These are phyloP conservation scores for Rhea americana DNA, from an alignment of 2,113 vertebrate genomes.

Conservation along the genomic window DNA sequence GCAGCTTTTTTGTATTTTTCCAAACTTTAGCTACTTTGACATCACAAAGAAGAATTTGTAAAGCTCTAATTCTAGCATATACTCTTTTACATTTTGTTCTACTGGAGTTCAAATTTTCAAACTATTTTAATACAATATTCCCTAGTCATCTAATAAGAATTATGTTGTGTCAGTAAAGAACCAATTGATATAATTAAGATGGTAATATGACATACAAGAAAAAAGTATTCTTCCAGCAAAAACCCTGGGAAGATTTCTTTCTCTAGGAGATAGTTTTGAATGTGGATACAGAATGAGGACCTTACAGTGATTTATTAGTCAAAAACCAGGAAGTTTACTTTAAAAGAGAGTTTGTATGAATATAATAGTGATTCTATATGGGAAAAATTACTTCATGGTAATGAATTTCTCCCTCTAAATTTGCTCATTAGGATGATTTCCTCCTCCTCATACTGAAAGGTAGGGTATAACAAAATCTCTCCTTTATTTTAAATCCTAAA, in stretches of 20 bases:
- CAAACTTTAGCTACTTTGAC: no score
- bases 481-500: not conserved
- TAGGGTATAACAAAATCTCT: not conserved
- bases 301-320: not conserved
- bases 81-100: not conserved
- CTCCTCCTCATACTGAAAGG: not conserved
- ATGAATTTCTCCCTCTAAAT: not conserved
- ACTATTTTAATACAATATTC: not conserved
- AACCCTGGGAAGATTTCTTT: not conserved
- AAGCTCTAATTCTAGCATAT: no score
- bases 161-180: not conserved
- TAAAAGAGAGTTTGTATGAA: not conserved
- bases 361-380: not conserved
- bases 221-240: not conserved
- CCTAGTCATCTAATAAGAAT: not conserved
- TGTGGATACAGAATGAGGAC: not conserved
- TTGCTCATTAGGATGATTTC: not conserved
- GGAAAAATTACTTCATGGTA: not conserved
- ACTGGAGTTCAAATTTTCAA: not conserved
- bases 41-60: not conserved
- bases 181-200: not conserved
- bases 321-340: not conserved
- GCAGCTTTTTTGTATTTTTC: not conserved
- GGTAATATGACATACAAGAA: no score
- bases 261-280: not conserved